These are phyloP conservation scores for Sceloporus undulatus DNA, from an alignment of 2,113 vertebrate genomes.

Conservation along the genomic window DNA sequence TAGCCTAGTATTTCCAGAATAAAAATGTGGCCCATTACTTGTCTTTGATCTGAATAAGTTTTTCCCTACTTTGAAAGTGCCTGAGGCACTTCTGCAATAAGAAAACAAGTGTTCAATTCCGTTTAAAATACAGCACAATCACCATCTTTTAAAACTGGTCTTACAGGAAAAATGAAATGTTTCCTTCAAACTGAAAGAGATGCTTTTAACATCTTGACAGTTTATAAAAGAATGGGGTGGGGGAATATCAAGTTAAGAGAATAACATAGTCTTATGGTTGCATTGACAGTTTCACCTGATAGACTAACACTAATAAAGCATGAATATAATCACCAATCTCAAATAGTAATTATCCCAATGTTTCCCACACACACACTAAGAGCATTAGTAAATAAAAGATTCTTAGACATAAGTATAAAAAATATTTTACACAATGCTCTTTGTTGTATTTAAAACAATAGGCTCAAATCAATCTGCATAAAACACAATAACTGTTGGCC, in stretches of 20 bases:
- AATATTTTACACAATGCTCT: slow-evolving; percentile 37
- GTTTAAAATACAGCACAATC: slow-evolving; percentile 61
- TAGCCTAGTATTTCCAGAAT: not conserved
- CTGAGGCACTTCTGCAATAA: slow-evolving; percentile 66
- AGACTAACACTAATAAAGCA: slow-evolving; percentile 45
- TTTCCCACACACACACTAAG: slow-evolving; percentile 35
- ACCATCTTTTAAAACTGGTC: slow-evolving; percentile 51
- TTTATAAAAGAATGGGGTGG: slow-evolving; percentile 19
- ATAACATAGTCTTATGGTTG: slow-evolving; percentile 36
- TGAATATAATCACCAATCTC: slow-evolving; percentile 46
- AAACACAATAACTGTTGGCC: no score
- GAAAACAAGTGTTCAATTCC: slow-evolving; percentile 63
- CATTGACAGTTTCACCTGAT: not conserved
- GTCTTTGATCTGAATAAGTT: slow-evolving; percentile 10
- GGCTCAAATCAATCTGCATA: no score
- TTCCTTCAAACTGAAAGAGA: slow-evolving; percentile 53
- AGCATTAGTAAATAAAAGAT: slow-evolving; percentile 4
- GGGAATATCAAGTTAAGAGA: slow-evolving; percentile 29
- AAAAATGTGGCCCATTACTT: not conserved
- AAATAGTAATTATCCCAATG: slow-evolving; percentile 29
- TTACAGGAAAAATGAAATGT: slow-evolving; percentile 55
- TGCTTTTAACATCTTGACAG: slow-evolving; percentile 52
- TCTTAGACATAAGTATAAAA: slow-evolving; percentile 45
- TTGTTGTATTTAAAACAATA: no score
- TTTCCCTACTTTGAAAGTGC: slow-evolving; percentile 51